phyloP scores from a whole-genome alignment of 2,888 invertebrate genomes.

The Tromatobia lineatoria region DNA sequence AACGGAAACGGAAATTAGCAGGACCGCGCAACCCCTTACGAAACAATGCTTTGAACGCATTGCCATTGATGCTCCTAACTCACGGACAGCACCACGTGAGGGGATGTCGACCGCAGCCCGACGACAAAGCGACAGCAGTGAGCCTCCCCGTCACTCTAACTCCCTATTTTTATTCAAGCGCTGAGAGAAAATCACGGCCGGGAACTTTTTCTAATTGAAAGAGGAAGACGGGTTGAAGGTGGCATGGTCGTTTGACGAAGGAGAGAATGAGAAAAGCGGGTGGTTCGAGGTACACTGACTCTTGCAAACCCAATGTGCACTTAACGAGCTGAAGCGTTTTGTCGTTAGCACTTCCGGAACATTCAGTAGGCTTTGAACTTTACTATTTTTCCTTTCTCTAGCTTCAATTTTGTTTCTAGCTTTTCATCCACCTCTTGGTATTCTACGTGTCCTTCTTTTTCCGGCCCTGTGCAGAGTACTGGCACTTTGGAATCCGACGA shows the following conservation, averaged over 20 bases:
- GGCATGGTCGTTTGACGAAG: slow-evolving; percentile 57
- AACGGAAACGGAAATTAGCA: slow-evolving; percentile 83
- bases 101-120: not conserved
- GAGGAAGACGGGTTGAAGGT: slow-evolving; percentile 59
- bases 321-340: slow-evolving; percentile 2
- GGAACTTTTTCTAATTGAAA: slow-evolving; percentile 69
- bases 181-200: slow-evolving; percentile 36
- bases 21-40: slow-evolving; percentile 53
- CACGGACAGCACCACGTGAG: not conserved
- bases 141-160: not conserved
- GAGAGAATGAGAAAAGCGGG: slow-evolving; percentile 44
- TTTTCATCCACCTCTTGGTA: slow-evolving; percentile 9
- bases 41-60: slow-evolving; percentile 18
- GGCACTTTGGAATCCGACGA: slow-evolving; percentile 46
- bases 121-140: slow-evolving; percentile 51
- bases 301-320: slow-evolving; percentile 18
- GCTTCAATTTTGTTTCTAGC: not conserved
- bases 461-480: not conserved
- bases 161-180: slow-evolving; percentile 9
- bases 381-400: not conserved
- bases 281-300: not conserved
- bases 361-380: slow-evolving; percentile 15
- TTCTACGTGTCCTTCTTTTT: not conserved
- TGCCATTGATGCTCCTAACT: slow-evolving; percentile 19
- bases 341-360: slow-evolving; percentile 43